Conservation (phyloP, 2,888 invertebrate genomes). For the Ischnus inquisitorius region DNA sequence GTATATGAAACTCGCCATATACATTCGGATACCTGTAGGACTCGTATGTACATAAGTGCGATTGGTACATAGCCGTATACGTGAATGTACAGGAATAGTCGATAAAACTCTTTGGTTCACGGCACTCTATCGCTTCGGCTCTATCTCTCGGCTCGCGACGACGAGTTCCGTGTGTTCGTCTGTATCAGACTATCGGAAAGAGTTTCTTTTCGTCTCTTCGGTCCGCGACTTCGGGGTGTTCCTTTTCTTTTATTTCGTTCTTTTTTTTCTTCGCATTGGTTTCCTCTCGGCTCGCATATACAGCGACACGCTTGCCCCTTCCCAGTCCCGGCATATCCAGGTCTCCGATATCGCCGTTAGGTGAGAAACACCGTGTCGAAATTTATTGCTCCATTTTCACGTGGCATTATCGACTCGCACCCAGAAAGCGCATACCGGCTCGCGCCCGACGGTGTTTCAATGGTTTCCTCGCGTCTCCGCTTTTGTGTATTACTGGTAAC, state of each 20-base stretch:
- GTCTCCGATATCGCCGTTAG: conserved; percentile 17
- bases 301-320: background rate
- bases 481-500: background rate
- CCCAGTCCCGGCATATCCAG: background rate
- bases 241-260: background rate
- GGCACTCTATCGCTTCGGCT: conserved; percentile 7
- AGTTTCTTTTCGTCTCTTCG: conserved; percentile 13
- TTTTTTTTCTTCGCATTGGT: conserved; percentile 3
- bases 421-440: conserved; percentile 15
- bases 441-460: conserved; percentile 9
- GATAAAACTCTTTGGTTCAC: conserved; percentile 16
- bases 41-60: background rate
- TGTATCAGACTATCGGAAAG: conserved; percentile 29
- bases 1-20: too few species aligned
- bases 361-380: conserved; percentile 37
- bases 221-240: conserved; percentile 8
- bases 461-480: conserved; percentile 7
- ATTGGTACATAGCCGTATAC: background rate
- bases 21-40: background rate
- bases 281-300: background rate
- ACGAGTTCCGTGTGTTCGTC: conserved; percentile 5
- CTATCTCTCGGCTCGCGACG: conserved; percentile 14
- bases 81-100: conserved; percentile 4
- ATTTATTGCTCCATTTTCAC: conserved; percentile 49
- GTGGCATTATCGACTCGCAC: conserved; percentile 33